Evolutionary conservation across 2,888 invertebrate species (phyloP).

Genomic region (Torymus texanus): DNA sequence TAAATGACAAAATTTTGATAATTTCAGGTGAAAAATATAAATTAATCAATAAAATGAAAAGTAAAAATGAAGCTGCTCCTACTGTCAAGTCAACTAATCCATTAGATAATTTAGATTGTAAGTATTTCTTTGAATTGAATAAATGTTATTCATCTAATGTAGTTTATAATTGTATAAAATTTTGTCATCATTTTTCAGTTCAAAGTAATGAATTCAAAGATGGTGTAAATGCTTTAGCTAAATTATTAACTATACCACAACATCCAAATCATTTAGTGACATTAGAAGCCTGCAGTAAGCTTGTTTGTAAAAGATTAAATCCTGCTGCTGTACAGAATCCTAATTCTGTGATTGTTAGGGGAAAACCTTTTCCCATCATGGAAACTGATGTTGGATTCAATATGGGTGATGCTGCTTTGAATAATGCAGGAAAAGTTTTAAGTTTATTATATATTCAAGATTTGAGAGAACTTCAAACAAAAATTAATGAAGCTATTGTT

Average conservation of each 20-base stretch:
- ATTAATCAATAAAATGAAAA: constrained; percentile 78
- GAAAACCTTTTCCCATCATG: constrained; percentile 83
- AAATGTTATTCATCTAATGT: too few relatives aligned
- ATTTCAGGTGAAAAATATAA: constrained; percentile 83
- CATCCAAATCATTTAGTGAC: constrained; percentile 89
- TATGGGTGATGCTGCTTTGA: constrained; percentile 80
- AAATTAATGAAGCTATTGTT: constrained; percentile 95
- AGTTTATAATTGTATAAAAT: not conserved
- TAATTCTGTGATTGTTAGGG: constrained; percentile 77
- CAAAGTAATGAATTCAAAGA: constrained; percentile 87
- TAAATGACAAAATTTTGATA: not conserved
- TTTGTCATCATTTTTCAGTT: constrained; percentile 78
- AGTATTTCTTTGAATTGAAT: constrained; percentile 73
- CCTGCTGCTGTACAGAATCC: constrained; percentile 79
- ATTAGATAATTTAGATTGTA: constrained; percentile 90
- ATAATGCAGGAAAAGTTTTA: constrained; percentile 86
- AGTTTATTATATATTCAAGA: constrained; percentile 89
- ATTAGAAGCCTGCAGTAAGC: constrained; percentile 81
- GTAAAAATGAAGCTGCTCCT: constrained; percentile 80
- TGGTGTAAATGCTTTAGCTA: constrained; percentile 88
- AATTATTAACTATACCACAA: constrained; percentile 85
- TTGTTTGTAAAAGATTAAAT: constrained; percentile 79
- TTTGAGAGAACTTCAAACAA: constrained; percentile 90
- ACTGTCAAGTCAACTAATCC: constrained; percentile 88
- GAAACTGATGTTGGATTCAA: constrained; percentile 82